A percentile compares a stretch with the other conserved stretches of the same genome.
Conservation (phyloP, 2,888 invertebrate species). For the Ditylenchus weischeri region DNA sequence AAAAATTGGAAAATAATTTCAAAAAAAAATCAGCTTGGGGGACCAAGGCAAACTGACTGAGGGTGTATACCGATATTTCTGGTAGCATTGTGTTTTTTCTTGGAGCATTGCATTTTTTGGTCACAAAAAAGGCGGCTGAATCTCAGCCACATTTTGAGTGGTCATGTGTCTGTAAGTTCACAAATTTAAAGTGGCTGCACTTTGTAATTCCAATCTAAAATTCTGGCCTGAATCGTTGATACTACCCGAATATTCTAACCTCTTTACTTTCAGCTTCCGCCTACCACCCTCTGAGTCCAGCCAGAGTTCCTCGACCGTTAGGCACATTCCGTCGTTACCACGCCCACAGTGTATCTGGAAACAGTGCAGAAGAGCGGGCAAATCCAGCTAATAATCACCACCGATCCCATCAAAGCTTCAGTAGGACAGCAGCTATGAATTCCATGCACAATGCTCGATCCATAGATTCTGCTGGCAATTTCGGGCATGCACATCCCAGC, state of each 20-base stretch:
- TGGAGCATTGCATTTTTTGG: too few relatives aligned
- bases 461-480: not conserved
- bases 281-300: not conserved
- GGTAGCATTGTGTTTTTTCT: too few relatives aligned
- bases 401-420: not conserved
- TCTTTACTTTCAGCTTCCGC: not conserved
- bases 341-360: not conserved
- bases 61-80: too few relatives aligned
- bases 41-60: too few relatives aligned
- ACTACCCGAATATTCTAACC: not conserved
- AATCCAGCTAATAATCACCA: not conserved
- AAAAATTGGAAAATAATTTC: too few relatives aligned
- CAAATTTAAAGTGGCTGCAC: too few relatives aligned
- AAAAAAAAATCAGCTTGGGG: too few relatives aligned
- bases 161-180: too few relatives aligned
- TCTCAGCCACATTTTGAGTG: too few relatives aligned
- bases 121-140: too few relatives aligned
- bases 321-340: conserved; percentile 3
- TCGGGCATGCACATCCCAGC: not conserved
- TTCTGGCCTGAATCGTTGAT: too few relatives aligned
- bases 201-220: too few relatives aligned
- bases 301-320: not conserved
- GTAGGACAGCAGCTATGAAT: not conserved
- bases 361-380: not conserved
- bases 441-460: conserved; percentile 1